These are phyloP conservation scores for Acronicta alni DNA, from an alignment of 2,888 invertebrate species.

Conservation along the genomic window DNA sequence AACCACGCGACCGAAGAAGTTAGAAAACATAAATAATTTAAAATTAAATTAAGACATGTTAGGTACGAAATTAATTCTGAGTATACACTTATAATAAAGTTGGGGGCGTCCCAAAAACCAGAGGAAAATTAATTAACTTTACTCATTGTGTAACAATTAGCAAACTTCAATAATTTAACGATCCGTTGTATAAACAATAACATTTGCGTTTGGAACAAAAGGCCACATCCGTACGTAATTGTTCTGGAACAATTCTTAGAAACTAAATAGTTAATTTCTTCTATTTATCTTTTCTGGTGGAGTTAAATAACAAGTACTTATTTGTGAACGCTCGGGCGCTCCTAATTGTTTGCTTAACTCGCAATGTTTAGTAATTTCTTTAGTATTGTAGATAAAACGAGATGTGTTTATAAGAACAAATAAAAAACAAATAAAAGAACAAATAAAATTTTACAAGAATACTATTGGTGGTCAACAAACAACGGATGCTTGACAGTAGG, in stretches of 20 bases:
- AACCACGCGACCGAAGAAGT: constrained; percentile 16
- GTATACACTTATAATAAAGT: constrained; percentile 40
- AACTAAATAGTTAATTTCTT: constrained; percentile 44
- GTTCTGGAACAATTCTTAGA: constrained; percentile 29
- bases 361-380: constrained; percentile 15
- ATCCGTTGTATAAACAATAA: constrained; percentile 50
- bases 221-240: constrained; percentile 34
- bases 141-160: constrained; percentile 60
- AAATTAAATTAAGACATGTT: constrained; percentile 51
- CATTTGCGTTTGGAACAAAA: constrained; percentile 29
- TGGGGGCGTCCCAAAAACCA: constrained; percentile 46
- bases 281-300: constrained; percentile 41
- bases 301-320: constrained; percentile 38
- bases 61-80: constrained; percentile 41
- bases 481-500: too few relatives aligned
- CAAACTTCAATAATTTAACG: constrained; percentile 52
- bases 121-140: constrained; percentile 63
- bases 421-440: background rate
- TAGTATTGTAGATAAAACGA: too few relatives aligned
- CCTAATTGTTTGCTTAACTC: constrained; percentile 34
- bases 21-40: constrained; percentile 46
- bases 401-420: background rate
- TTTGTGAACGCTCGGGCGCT: constrained; percentile 20
- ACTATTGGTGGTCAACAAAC: too few relatives aligned
- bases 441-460: too few relatives aligned